Evolutionary conservation across 1,140 invertebrate species (phyloP).

Genomic region (Steinernema feltiae): DNA sequence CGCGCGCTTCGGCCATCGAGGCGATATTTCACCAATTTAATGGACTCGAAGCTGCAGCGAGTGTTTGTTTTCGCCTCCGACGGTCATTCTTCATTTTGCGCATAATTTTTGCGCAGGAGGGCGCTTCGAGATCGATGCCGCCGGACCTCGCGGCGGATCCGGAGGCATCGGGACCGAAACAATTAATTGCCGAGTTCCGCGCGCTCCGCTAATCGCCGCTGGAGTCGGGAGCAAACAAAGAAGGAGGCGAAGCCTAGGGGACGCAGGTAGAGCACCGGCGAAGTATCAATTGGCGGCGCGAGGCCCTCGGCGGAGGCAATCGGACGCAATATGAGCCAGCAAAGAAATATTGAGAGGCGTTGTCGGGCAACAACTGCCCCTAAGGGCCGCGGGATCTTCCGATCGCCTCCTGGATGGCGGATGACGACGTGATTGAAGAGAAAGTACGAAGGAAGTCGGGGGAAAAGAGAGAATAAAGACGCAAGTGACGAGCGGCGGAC

Average conservation of each 20-base stretch:
- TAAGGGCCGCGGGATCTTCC: neutral
- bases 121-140: neutral
- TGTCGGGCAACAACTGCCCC: slow-evolving; percentile 13
- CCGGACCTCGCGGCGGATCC: too few species aligned
- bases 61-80: slow-evolving; percentile 1
- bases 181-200: neutral
- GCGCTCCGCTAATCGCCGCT: neutral
- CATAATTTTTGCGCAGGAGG: neutral
- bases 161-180: neutral
- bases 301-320: neutral
- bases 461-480: neutral
- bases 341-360: neutral
- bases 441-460: neutral
- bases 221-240: neutral
- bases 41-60: neutral
- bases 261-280: neutral
- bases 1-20: neutral
- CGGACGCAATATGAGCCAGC: neutral
- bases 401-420: neutral
- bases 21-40: slow-evolving; percentile 1
- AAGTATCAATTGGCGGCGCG: slow-evolving; percentile 11
- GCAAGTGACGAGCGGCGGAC: neutral
- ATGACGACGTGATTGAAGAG: neutral
- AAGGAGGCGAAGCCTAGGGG: neutral
- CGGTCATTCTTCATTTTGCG: neutral